phyloP scores from a whole-genome alignment of 2,888 invertebrate species.

The Drosophila picticornis region DNA sequence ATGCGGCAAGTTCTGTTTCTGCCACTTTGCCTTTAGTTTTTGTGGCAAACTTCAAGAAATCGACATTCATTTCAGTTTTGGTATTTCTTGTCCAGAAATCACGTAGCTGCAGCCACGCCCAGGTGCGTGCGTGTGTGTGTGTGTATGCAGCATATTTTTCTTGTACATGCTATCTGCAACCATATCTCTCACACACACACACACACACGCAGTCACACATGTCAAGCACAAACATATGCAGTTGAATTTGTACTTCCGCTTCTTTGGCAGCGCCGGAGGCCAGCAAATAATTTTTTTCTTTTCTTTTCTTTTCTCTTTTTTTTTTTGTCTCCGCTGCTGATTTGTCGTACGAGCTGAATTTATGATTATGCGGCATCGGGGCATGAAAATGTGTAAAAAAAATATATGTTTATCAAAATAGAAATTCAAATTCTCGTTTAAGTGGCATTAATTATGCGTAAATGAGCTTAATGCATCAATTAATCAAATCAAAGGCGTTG shows the following conservation, averaged over 20 bases:
- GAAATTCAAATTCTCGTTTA: slow-evolving; percentile 58
- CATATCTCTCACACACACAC: slow-evolving; percentile 52
- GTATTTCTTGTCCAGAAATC: slow-evolving; percentile 46
- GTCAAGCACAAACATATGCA: slow-evolving; percentile 61
- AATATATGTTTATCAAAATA: slow-evolving; percentile 26
- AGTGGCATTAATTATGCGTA: slow-evolving; percentile 77
- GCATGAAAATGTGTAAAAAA: slow-evolving; percentile 39
- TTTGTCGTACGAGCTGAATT: slow-evolving; percentile 78
- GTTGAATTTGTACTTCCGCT: slow-evolving; percentile 74
- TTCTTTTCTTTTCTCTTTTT: slow-evolving; percentile 10
- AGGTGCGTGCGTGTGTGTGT: slow-evolving; percentile 49
- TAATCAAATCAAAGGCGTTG: slow-evolving; percentile 77
- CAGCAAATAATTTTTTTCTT: slow-evolving; percentile 47
- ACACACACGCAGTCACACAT: slow-evolving; percentile 4
- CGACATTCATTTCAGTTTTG: slow-evolving; percentile 55
- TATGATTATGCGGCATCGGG: slow-evolving; percentile 67
- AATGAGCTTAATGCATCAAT: slow-evolving; percentile 80
- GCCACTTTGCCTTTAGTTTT: slow-evolving; percentile 69
- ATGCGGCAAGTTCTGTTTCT: slow-evolving; percentile 37
- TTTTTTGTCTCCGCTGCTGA: slow-evolving; percentile 59
- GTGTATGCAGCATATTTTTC: slow-evolving; percentile 56
- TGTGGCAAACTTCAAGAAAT: slow-evolving; percentile 66
- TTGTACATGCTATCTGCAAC: slow-evolving; percentile 71
- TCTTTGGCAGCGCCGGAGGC: slow-evolving; percentile 49
- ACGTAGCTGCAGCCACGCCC: slow-evolving; percentile 65